phyloP scores from a whole-genome alignment of 64 coral and sea anemone genomes.

The Stylophora pistillata region DNA sequence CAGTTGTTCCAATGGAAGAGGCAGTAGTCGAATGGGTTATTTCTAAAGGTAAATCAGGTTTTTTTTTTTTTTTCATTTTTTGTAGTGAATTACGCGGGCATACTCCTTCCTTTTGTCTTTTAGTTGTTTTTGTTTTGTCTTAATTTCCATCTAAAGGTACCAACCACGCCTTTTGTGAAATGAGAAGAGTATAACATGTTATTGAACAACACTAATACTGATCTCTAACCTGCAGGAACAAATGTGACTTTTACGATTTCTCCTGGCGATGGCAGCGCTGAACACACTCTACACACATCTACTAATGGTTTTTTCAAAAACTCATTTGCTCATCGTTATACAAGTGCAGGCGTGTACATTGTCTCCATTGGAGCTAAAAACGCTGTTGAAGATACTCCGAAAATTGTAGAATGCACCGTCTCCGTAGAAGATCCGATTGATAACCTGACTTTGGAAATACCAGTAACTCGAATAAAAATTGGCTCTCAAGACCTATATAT shows the following conservation, averaged over 20 bases:
- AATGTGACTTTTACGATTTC: constrained; percentile 44
- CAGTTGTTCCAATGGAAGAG: constrained; percentile 18
- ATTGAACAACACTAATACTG: background rate
- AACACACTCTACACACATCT: background rate
- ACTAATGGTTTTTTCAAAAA: background rate
- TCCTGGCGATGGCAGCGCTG: constrained; percentile 23
- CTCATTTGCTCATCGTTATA: constrained; percentile 3
- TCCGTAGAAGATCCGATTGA: constrained; percentile 34
- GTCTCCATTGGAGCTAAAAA: constrained; percentile 15
- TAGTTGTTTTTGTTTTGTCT: no score
- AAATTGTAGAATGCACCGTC: background rate
- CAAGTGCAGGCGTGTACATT: background rate
- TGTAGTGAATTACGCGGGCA: no score
- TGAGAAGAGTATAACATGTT: no score
- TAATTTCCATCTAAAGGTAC: no score
- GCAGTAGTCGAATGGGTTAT: constrained; percentile 33
- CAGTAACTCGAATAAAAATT: constrained; percentile 10
- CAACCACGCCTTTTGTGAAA: no score
- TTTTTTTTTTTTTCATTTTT: background rate
- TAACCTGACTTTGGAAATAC: background rate
- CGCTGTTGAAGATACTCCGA: background rate
- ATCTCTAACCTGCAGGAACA: constrained; percentile 29
- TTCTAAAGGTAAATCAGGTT: constrained; percentile 18
- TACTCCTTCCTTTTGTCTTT: no score
- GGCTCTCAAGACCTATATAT: constrained; percentile 26